These are phyloP conservation scores for Hirtodrosophila trivittata DNA, from an alignment of 2,888 invertebrate genomes.

Conservation along the genomic window DNA sequence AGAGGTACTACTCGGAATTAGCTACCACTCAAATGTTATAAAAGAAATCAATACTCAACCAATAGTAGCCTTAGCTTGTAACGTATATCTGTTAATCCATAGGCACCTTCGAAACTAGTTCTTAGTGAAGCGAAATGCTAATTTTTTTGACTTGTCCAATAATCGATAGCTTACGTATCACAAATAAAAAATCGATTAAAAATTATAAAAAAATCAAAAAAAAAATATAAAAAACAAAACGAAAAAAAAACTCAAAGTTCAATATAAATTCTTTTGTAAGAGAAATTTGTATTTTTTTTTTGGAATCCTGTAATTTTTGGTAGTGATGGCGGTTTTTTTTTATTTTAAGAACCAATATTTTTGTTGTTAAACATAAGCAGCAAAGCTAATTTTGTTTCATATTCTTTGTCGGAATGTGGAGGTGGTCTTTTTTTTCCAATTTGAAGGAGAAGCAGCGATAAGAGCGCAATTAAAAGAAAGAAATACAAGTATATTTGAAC, in stretches of 20 bases:
- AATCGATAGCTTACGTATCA: slow-evolving; percentile 29
- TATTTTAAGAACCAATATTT: slow-evolving; percentile 49
- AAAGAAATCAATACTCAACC: slow-evolving; percentile 62
- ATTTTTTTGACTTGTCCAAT: slow-evolving; percentile 55
- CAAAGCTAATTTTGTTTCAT: slow-evolving; percentile 74
- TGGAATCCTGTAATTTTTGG: slow-evolving; percentile 24
- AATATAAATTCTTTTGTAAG: background rate
- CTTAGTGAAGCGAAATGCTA: slow-evolving; percentile 42
- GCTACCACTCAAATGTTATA: slow-evolving; percentile 18
- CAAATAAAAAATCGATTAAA: slow-evolving; percentile 11
- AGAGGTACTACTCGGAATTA: slow-evolving; percentile 3
- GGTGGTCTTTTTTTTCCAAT: slow-evolving; percentile 36
- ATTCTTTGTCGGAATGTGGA: slow-evolving; percentile 17
- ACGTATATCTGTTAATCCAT: slow-evolving; percentile 48
- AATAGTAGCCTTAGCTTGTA: slow-evolving; percentile 72
- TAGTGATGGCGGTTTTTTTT: slow-evolving; percentile 52
- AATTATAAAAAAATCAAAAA: background rate
- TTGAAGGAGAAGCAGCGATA: slow-evolving; percentile 11
- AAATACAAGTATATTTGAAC: slow-evolving; percentile 3
- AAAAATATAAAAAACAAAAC: background rate
- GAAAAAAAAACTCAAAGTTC: background rate
- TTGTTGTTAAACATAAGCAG: slow-evolving; percentile 68
- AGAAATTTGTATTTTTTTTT: slow-evolving; percentile 12
- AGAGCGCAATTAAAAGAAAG: slow-evolving; percentile 51
- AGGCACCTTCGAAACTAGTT: slow-evolving; percentile 45